Evolutionary conservation across 2,113 vertebrate genomes (phyloP), one percentile per base, ranked within the genome.

Genomic region (Sebastes schlegelii): DNA sequence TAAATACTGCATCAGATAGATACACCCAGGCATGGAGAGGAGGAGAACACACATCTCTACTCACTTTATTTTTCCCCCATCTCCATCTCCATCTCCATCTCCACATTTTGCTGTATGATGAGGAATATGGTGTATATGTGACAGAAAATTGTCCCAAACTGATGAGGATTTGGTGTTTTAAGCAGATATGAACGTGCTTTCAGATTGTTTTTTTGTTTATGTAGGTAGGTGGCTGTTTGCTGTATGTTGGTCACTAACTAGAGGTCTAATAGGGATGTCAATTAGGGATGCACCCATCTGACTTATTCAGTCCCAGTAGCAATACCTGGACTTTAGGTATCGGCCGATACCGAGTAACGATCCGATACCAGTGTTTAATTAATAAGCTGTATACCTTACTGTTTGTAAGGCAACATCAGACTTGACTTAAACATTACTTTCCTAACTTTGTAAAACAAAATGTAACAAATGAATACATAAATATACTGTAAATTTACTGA

Each of bases 1-100:
- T 90, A 85, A 88, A 88, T 86, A 83, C 85, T 88, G 91, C 86
- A 88, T 91, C 88, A 79, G 83, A 88, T 78, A 86, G 86, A 85
- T 74, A 67, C 87, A 86, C 75, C 67, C 61, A 62, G 77, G 79
- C 57, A 80, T 77, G 70, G 17, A 48, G 63, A n/a, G 55, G 66
- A 62, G 76, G 66, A 78, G 46, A 40, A 23, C 60, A 40, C 62
- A 46, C 67, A 49, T 23, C 48, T 40, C 12, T 19, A 19, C 43
- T 51, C 54, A 63, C 66, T 11, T 62, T 21, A 13, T 3, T 12
- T 57, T 16, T 26, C 26, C 26, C 26, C 26, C 26, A 26, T 26
- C 26, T 26, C 2, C 26, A 26, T 26, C 26, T 26, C 23, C 23
- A 26, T 26, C 55, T 67, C 12, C 23, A 73, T 55, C 63, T 26